Evolutionary conservation across 2,797 vertebrate genomes (phyloP).

Genomic region (Numenius phaeopus): DNA sequence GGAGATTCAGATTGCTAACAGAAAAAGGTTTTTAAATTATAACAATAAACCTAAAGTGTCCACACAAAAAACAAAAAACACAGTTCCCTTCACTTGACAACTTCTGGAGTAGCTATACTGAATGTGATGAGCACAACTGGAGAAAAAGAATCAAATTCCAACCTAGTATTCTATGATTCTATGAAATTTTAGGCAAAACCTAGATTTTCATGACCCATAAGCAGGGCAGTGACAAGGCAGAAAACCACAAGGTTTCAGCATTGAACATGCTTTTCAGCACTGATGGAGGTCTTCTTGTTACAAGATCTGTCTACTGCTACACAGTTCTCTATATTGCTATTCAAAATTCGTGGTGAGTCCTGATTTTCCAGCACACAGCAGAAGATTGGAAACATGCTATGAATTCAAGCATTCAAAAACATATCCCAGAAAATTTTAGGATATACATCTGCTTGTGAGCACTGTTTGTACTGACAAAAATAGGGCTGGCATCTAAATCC

Average conservation of each 20-base stretch:
- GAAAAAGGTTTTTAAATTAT: not conserved
- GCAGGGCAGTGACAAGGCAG: not conserved
- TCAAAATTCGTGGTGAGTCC: not conserved
- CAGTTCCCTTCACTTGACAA: not conserved
- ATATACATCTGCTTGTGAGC: not conserved
- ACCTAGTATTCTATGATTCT: not conserved
- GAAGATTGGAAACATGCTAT: not conserved
- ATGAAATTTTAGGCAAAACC: not conserved
- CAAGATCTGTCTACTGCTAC: not conserved
- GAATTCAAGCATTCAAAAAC: slow-evolving; percentile 22
- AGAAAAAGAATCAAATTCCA: not conserved
- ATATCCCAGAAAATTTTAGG: not conserved
- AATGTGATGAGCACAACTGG: not conserved
- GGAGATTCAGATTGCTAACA: not conserved
- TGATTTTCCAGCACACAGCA: not conserved
- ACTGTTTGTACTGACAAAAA: not conserved
- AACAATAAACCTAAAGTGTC: not conserved
- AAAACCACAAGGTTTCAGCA: not conserved
- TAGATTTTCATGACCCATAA: not conserved
- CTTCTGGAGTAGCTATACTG: not conserved
- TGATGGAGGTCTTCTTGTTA: not conserved
- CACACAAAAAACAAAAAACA: not conserved
- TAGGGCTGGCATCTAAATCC: not conserved
- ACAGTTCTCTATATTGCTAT: not conserved
- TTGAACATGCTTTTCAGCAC: not conserved